Evolutionary conservation across 1,140 invertebrate genomes (phyloP), one percentile per base, ranked within the genome.

Genomic region (Idris sp.): DNA sequence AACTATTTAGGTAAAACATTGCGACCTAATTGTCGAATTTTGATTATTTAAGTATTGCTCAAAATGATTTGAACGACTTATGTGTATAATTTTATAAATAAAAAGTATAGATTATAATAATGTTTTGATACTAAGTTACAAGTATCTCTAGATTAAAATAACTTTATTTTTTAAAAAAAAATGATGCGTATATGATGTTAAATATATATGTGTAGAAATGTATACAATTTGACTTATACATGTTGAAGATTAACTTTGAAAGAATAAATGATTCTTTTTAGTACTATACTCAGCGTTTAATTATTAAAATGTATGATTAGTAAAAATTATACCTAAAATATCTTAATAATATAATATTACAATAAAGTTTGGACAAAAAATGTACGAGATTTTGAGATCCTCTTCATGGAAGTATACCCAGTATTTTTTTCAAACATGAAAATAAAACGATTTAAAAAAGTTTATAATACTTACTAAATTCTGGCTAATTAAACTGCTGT

Each of bases 241-340:
- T 53, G 48, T 59, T 69, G 44, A 59, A 58, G 43, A 22, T 38
- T 11, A 35, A 53, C 16, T 43, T 38, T 36, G 38, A 53, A 59
- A 28, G 54, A 69, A 69, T 59, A 69, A 69, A 59, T 38, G 46
- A 58, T 59, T 69, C 22, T 69, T 61, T 69, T 59, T 44, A 46
- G 30, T 61, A 69, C 65, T 69, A 54, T 15, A 30, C n/a, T 28
- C 1, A 40, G 8, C 22, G 2, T 22, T 22, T n/a, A n/a, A n/a
- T n/a, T n/a, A n/a, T n/a, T n/a, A n/a, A n/a, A n/a, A n/a, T n/a
- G n/a, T n/a, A n/a, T n/a, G n/a, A n/a, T n/a, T n/a, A n/a, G n/a
- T n/a, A n/a, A n/a, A n/a, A n/a, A n/a, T n/a, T n/a, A n/a, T n/a
- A n/a, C n/a, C n/a, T n/a, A n/a, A n/a, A n/a, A n/a, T n/a, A n/a